Base-by-base conservation (phyloP, 1,140 invertebrate species). In the Pseudobourletiella spinata region DNA sequence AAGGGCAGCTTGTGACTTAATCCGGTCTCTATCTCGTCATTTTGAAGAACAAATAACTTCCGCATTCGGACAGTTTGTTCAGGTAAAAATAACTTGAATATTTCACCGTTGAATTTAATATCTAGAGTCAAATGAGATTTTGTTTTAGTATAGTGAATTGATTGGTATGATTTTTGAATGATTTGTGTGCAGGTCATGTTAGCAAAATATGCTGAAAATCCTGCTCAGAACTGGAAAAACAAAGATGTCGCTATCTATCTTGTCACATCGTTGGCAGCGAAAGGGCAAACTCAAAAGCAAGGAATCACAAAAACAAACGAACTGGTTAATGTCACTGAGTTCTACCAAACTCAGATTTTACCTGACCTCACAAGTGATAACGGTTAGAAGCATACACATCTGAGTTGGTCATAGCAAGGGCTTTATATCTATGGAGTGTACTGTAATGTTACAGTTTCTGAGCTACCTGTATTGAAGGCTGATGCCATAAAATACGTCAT, bases 201-300 rank as follows among this genome's bases (percentile, higher is more conserved):
- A 46, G 73, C 78, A 60, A 86, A 86, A 70, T 97, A 95, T 76
- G 76, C 77, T 2, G 77, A 84, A 73, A 86, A 91, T 75, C 83
- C 89, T 24, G 69, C 74, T 20, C 70, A 81, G 72, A 85, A 91
- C 75, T 98, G 95, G 95, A 84, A 87, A 54, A 86, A 85, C 65
- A 98, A 98, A 76, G 95, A 99, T 78, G 88, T 91, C 39, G 95
- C 95, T 0, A 83, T 98, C 59, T 98, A 94, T 79, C 79, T 99
- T 60, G 91, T 98, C 51, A 96, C 92, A 25, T 95, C 94, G 8
- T 81, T 98, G 62, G 91, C 90, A 25, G 85, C 89, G 2, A 89
- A 90, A 72, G 95, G 87, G n/a, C 81, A 87, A 70, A 98, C 95
- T 8, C 83, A 91, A 74, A 86, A 84, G 73, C 86, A 92, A 72